A percentile compares a stretch with the other conserved stretches of the same genome.
Evolutionary conservation across 1,140 invertebrate genomes (phyloP).

Genomic region (Drosophila ercepeae): DNA sequence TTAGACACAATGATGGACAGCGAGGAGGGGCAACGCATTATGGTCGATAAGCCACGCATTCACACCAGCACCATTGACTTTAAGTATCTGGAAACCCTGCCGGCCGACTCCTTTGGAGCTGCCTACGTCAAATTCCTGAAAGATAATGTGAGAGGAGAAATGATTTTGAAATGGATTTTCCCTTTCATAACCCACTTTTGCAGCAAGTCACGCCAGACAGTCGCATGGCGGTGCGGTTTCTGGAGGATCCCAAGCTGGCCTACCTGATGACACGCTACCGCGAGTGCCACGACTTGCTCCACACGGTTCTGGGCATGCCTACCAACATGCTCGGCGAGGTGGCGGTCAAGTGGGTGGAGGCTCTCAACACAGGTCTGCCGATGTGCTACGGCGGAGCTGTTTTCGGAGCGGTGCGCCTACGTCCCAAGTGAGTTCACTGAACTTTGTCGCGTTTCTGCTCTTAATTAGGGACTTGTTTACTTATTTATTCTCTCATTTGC

Average conservation of each 20-base stretch:
- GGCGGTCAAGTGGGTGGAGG: conserved; percentile 98
- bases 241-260: conserved; percentile 94
- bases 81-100: conserved; percentile 88
- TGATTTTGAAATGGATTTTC: not conserved
- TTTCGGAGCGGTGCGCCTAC: conserved; percentile 92
- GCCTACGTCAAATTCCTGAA: conserved; percentile 93
- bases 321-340: conserved; percentile 97
- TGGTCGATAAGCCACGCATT: conserved; percentile 93
- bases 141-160: conserved; percentile 87
- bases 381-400: conserved; percentile 95
- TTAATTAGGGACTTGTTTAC: conserved; percentile 18
- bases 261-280: conserved; percentile 99
- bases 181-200: conserved; percentile 6
- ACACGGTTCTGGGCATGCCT: conserved; percentile 95
- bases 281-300: conserved; percentile 97
- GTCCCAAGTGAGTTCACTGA: conserved; percentile 87
- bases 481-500: conserved; percentile 63
- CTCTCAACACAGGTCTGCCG: conserved; percentile 93
- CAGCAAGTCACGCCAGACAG: conserved; percentile 97
- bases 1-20: conserved; percentile 85
- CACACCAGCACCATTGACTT: conserved; percentile 93
- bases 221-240: conserved; percentile 93
- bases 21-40: conserved; percentile 89
- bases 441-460: conserved; percentile 15
- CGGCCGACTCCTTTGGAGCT: conserved; percentile 92